phyloP scores from a whole-genome alignment of 2,113 vertebrate species.

The Pterophyllum scalare region DNA sequence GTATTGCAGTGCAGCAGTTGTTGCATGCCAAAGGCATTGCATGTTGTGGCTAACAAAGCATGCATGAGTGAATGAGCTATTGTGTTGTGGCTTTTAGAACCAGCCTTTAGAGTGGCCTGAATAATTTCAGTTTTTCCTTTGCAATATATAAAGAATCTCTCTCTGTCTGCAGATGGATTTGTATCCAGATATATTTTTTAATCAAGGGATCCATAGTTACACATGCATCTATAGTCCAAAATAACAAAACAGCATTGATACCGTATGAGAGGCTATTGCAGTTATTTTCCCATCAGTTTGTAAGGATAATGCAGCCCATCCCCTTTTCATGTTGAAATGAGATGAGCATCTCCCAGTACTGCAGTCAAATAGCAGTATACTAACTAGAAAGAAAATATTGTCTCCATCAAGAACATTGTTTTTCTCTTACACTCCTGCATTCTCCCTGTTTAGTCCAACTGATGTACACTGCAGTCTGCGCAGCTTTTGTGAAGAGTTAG shows the following conservation, averaged over 20 bases:
- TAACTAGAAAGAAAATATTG: background rate
- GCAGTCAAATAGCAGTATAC: background rate
- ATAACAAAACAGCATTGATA: background rate
- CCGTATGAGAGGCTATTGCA: background rate
- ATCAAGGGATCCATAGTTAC: background rate
- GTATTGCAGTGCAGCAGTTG: background rate
- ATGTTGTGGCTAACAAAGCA: slow-evolving; percentile 44
- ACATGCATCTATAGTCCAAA: background rate
- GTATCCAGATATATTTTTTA: background rate
- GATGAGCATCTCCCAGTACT: background rate
- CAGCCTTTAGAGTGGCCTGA: slow-evolving; percentile 16
- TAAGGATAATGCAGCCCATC: background rate
- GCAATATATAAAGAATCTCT: background rate
- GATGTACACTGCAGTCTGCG: background rate
- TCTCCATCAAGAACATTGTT: background rate
- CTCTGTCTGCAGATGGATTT: background rate
- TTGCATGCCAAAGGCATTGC: slow-evolving; percentile 49
- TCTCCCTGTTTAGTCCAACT: background rate
- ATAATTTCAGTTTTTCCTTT: background rate
- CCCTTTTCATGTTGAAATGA: background rate
- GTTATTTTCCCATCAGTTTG: background rate
- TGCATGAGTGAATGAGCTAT: slow-evolving; percentile 46
- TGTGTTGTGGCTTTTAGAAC: slow-evolving; percentile 47
- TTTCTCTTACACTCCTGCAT: background rate
- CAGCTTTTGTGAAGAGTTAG: background rate